phyloP scores from a whole-genome alignment of 2,113 vertebrate genomes.

The Mustelus asterias region DNA sequence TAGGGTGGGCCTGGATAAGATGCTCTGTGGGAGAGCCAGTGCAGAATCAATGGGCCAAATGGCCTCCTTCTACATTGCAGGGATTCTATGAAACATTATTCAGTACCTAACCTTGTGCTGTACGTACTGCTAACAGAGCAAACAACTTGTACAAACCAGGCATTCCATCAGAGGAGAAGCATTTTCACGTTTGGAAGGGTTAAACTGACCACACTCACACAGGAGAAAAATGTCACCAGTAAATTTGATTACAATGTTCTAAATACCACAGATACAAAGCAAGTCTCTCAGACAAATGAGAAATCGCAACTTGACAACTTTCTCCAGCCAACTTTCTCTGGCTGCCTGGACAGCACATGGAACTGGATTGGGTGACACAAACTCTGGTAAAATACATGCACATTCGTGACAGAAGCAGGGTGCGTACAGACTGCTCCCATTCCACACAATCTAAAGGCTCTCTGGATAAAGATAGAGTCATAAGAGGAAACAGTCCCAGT shows the following conservation, averaged over 20 bases:
- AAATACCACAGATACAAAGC: neutral
- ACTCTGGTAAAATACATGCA: neutral
- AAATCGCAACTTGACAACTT: neutral
- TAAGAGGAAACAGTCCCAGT: neutral
- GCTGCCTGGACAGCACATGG: neutral
- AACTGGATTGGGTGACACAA: neutral
- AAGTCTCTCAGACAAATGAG: neutral
- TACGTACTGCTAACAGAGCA: neutral
- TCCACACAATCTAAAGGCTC: neutral
- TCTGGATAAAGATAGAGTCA: neutral
- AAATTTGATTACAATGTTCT: neutral
- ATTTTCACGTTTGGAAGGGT: neutral
- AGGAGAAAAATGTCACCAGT: neutral
- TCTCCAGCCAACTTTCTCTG: neutral
- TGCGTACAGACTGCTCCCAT: neutral
- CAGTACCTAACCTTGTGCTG: neutral
- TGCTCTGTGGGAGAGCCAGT: too few relatives aligned
- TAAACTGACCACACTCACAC: neutral
- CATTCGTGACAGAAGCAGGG: neutral
- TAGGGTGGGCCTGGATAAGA: too few relatives aligned
- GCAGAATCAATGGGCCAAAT: too few relatives aligned
- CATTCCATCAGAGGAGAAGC: neutral
- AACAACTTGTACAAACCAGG: neutral
- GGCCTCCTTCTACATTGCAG: too few relatives aligned
- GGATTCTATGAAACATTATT: neutral